Evolutionary conservation across 64 coral and sea anemone species (phyloP).

Genomic region (Platygyra sinensis): DNA sequence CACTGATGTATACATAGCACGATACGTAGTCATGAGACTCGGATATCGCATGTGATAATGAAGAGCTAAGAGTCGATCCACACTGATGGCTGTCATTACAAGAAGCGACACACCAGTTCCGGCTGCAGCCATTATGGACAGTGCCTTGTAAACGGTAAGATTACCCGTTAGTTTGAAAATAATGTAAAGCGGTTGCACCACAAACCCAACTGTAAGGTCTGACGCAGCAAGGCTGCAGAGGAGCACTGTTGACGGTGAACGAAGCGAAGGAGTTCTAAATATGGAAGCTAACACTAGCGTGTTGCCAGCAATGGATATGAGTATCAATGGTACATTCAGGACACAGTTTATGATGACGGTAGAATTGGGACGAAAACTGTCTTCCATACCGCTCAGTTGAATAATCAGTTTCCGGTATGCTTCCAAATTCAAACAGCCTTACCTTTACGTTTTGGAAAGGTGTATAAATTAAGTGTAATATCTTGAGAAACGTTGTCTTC

Average conservation of each 20-base stretch:
- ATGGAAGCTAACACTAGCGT: slow-evolving; percentile 2
- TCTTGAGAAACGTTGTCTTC: too few relatives aligned
- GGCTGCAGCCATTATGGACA: neutral
- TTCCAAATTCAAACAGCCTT: too few relatives aligned
- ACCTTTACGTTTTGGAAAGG: too few relatives aligned
- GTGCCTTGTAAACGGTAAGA: neutral
- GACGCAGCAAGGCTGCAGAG: neutral
- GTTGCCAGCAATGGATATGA: neutral
- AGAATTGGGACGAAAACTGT: neutral
- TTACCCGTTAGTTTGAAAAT: neutral
- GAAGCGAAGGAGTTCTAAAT: slow-evolving; percentile 17
- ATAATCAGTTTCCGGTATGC: neutral
- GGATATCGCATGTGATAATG: slow-evolving; percentile 10
- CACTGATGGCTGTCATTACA: neutral
- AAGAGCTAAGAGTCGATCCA: slow-evolving; percentile 3
- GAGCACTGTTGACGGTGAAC: neutral
- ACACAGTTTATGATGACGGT: neutral
- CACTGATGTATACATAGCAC: neutral
- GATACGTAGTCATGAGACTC: neutral
- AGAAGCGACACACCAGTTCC: neutral
- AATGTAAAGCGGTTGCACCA: neutral
- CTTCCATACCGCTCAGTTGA: too few relatives aligned
- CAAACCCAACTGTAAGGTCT: neutral
- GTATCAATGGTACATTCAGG: neutral
- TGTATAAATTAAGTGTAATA: too few relatives aligned